A percentile compares a stretch with the other conserved stretches of the same genome.
These are phyloP conservation scores for Lagorchestes hirsutus DNA, from an alignment of 2,797 vertebrate species.

Conservation along the genomic window DNA sequence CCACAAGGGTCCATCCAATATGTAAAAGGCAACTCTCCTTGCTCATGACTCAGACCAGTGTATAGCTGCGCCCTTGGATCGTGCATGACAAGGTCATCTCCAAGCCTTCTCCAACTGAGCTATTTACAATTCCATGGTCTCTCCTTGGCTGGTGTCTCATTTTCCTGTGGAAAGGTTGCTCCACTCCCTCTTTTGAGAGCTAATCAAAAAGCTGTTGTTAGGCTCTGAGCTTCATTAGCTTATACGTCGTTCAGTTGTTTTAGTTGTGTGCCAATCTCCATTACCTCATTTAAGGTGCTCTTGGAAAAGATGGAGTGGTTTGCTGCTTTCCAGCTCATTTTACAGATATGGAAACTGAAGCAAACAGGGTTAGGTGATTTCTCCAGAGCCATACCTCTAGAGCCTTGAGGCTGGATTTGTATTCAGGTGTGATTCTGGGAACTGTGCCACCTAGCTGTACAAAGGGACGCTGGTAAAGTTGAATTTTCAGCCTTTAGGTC, in stretches of 20 bases:
- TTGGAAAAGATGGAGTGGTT: background rate
- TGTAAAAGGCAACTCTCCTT: background rate
- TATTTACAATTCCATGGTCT: background rate
- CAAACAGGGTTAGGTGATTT: no score
- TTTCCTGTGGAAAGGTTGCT: no score
- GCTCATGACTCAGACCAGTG: no score
- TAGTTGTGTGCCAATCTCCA: no score
- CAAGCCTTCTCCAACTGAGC: background rate
- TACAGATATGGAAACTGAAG: no score
- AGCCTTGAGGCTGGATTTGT: background rate
- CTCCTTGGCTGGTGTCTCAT: background rate
- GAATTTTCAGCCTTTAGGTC: background rate
- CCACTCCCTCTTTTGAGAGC: no score
- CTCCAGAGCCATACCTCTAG: no score
- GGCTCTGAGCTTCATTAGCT: background rate
- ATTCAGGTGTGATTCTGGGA: background rate
- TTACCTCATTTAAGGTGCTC: background rate
- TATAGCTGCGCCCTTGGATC: no score
- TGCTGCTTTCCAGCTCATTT: background rate
- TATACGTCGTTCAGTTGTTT: background rate
- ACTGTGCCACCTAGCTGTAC: no score
- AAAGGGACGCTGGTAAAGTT: background rate
- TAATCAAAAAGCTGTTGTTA: background rate
- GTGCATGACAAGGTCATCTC: background rate
- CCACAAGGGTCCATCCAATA: background rate